Evolutionary conservation across 2,888 invertebrate genomes (phyloP).

Genomic region (Epinotia bilunana): DNA sequence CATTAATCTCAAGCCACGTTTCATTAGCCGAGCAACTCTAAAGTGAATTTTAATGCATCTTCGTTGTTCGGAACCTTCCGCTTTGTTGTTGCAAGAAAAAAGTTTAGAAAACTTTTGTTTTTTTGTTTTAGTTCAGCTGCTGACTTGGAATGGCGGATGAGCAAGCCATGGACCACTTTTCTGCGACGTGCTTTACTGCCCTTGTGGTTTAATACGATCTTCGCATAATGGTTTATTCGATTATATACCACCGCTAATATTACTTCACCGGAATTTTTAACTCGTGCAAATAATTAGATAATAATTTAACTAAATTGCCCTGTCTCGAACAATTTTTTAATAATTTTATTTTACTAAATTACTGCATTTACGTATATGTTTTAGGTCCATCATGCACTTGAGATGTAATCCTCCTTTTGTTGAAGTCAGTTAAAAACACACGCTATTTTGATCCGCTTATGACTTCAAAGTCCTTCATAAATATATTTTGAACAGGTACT

Average conservation of each 20-base stretch:
- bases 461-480: no score
- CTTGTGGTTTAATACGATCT: background rate
- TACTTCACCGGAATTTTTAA: background rate
- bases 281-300: no score
- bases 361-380: no score
- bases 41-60: slow-evolving; percentile 78
- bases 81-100: slow-evolving; percentile 45
- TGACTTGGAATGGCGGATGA: slow-evolving; percentile 34
- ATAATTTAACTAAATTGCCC: no score
- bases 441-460: no score
- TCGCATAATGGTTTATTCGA: background rate
- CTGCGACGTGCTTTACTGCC: background rate
- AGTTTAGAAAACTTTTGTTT: slow-evolving; percentile 37
- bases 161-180: slow-evolving; percentile 8
- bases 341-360: no score
- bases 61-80: slow-evolving; percentile 60
- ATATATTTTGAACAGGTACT: no score
- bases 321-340: no score
- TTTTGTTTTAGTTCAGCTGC: slow-evolving; percentile 35
- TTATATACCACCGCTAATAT: background rate
- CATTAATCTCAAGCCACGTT: slow-evolving; percentile 66
- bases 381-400: no score
- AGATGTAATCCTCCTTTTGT: no score
- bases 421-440: no score
- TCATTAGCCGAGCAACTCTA: slow-evolving; percentile 66